Conservation (phyloP, 2,888 invertebrate genomes). For the Laspeyria flexula region DNA sequence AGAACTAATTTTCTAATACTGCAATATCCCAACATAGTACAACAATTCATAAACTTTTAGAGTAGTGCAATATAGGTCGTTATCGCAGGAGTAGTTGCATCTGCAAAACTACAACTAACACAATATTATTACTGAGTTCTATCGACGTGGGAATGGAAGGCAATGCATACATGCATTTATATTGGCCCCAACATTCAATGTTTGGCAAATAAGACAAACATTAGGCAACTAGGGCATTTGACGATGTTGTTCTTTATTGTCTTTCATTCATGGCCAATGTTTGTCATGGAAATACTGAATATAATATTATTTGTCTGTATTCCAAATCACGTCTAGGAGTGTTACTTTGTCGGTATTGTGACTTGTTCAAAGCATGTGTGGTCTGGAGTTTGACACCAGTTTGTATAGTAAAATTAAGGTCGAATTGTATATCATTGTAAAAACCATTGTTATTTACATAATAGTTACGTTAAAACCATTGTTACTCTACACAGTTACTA, state of each 20-base stretch:
- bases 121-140: neutral
- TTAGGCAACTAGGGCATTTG: neutral
- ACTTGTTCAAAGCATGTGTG: neutral
- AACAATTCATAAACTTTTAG: too few relatives aligned
- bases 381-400: neutral
- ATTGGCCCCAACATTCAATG: neutral
- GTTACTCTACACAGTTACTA: too few relatives aligned
- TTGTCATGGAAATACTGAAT: neutral
- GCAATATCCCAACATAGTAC: too few relatives aligned
- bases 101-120: neutral
- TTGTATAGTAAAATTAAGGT: neutral
- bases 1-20: too few relatives aligned
- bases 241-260: neutral
- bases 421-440: too few relatives aligned
- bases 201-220: conserved; percentile 2
- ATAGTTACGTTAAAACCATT: too few relatives aligned
- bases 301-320: neutral
- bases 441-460: too few relatives aligned
- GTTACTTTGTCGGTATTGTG: neutral
- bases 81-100: neutral
- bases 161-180: conserved; percentile 2
- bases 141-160: neutral
- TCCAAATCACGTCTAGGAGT: neutral
- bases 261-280: neutral
- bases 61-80: neutral